Conservation (phyloP, 2,888 invertebrate species). For the Nomada lathburiana region DNA sequence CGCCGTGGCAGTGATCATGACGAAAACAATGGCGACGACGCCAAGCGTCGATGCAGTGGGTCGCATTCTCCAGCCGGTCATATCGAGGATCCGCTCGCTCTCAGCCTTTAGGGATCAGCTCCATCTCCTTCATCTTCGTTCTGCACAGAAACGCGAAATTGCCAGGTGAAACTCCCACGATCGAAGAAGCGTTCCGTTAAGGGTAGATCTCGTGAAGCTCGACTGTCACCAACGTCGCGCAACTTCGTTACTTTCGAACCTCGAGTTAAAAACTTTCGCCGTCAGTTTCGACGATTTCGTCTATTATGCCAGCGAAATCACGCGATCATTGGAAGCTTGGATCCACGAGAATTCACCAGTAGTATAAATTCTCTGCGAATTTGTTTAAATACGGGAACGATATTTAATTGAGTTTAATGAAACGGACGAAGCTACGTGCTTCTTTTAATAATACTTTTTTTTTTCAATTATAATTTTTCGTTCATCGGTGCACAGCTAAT, state of each 20-base stretch:
- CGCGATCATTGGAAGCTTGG: neutral
- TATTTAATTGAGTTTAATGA: no score
- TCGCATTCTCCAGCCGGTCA: slow-evolving; percentile 78
- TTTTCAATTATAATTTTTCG: no score
- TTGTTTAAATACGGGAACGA: no score
- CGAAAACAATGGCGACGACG: slow-evolving; percentile 81
- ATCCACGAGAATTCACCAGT: neutral
- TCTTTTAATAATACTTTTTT: neutral
- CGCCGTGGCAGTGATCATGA: slow-evolving; percentile 75
- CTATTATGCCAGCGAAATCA: slow-evolving; percentile 11
- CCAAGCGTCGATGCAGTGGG: slow-evolving; percentile 78
- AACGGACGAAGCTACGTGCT: no score
- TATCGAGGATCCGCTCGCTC: slow-evolving; percentile 70
- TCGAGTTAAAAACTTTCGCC: slow-evolving; percentile 30
- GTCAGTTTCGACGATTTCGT: slow-evolving; percentile 43
- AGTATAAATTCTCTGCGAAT: no score
- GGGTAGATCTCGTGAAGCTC: slow-evolving; percentile 40
- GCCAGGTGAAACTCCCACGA: slow-evolving; percentile 42
- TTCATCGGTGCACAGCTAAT: no score
- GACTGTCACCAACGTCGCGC: slow-evolving; percentile 5
- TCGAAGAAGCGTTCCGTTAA: slow-evolving; percentile 11
- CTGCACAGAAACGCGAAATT: slow-evolving; percentile 51
- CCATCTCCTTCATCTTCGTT: slow-evolving; percentile 75
- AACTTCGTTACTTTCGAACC: slow-evolving; percentile 27
- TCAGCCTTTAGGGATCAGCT: slow-evolving; percentile 81